Evolutionary conservation across 1,140 invertebrate species (phyloP).

Genomic region (Drosophila rhopaloa): DNA sequence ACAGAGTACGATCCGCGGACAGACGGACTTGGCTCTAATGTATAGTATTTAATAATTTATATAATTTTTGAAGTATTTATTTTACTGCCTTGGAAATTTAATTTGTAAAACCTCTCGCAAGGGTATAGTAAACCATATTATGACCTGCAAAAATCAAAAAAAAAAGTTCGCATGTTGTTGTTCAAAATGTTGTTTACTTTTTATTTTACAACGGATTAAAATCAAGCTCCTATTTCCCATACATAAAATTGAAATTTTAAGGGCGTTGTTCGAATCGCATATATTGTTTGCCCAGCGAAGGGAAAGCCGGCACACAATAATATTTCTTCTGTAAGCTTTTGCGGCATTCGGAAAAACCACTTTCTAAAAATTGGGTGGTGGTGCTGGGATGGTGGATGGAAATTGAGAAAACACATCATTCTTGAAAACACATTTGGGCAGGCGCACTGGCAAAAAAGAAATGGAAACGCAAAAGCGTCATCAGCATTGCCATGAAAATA

Average conservation of each 20-base stretch:
- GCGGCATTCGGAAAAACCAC: slow-evolving; percentile 31
- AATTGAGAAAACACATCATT: slow-evolving; percentile 4
- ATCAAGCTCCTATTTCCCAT: background rate
- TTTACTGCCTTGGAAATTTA: no score
- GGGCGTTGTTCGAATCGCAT: background rate
- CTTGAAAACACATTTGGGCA: slow-evolving; percentile 29
- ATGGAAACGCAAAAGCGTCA: slow-evolving; percentile 2
- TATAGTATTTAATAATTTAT: no score
- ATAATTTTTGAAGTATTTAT: no score
- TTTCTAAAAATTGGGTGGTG: background rate
- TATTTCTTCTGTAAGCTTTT: slow-evolving; percentile 25
- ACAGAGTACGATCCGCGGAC: no score
- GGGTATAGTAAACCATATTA: no score
- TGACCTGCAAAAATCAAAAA: no score
- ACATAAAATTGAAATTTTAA: slow-evolving; percentile 9
- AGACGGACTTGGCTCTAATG: no score
- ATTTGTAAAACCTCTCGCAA: no score
- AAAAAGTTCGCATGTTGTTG: no score
- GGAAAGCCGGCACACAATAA: slow-evolving; percentile 15
- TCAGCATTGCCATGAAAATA: no score
- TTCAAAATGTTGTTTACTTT: background rate
- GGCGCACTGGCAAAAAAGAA: slow-evolving; percentile 7
- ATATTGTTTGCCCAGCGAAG: slow-evolving; percentile 19
- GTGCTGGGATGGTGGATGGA: background rate
- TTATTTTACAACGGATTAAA: background rate